Evolutionary conservation across 2,888 invertebrate species (phyloP), one percentile per base, ranked within the genome.

Genomic region (Stomorhina lunata): DNA sequence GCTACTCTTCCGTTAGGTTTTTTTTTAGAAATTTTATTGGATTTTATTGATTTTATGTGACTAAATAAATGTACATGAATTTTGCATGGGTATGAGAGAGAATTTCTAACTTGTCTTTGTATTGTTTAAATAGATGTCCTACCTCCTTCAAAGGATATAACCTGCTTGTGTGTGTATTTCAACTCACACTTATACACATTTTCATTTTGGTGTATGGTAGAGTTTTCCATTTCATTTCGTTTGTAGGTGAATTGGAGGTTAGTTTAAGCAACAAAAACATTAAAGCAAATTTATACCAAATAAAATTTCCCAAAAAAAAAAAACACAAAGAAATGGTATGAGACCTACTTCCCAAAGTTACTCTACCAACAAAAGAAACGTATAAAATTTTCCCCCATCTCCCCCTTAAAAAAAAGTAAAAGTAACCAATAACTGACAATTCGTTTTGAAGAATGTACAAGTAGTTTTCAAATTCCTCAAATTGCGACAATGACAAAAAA

Each of bases 181-280:
- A 27, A 55, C 29, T 43, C 40, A 53, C 40, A 20, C 27, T 20
- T 20, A 22, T 10, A 68, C 7, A 48, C 4, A 61, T 2, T 45
- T 55, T 65, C 10, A 6, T 37, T 45, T 25, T 15, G 29, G 15
- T 66, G 43, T 59, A 9, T 45, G 17, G 10, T 34, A 65, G 55
- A 37, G 40, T 40, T 61, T 75, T 68, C 55, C 25, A 63, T 72
- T 71, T 57, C 55, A 22, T 65, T 55, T 63, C 37, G 65, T 76
- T 71, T 81, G 76, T 81, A 72, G 81, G 71, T 81, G 76, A 81
- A 81, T 66, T 80, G 71, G 76, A 76, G 80, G 80, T 80, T 80
- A 80, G 80, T 40, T 80, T 50, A 7, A 71, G 65, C 22, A 17
- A 57, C 50, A 80, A 71, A 9, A 48, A 63, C 40, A 63, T 17